Base-by-base conservation (phyloP, 2,888 invertebrate species). In the Eupithecia abbreviata region DNA sequence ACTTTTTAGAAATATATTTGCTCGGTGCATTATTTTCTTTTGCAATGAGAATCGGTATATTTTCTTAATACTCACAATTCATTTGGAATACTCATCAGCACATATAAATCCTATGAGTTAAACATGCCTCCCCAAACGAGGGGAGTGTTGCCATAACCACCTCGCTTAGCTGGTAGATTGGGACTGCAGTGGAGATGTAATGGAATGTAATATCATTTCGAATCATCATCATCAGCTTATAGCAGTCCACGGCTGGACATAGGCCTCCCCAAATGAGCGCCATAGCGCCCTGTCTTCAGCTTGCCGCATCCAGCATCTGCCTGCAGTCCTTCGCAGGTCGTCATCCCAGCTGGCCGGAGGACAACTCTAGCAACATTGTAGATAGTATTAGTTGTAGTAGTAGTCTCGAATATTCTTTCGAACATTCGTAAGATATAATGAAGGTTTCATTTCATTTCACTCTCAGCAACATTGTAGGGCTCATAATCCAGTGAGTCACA, bases 401-500 rank as follows among this genome's bases (percentile, higher is more conserved):
- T 43, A 7, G 4, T 7, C 43, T 43, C 7, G 5, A 9, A 58
- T 30, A 58, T n/a, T 10, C 10, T 62, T 30, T 62, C 18, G 10
- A 12, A 30, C 30, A 30, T 30, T 30, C 62, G 30, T 30, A 62
- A 62, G 10, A 12, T 4, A 62, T 30, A 58, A 58, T 65, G 9
- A 13, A 65, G 42, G 66, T 66, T 66, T 15, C 7, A 66, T 66
- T 42, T 41, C 7, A 66, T 66, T 42, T 41, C 13, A 66, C 42
- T 41, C 41, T 42, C 66, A 3, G 12, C n/a, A 68, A 47, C 45
- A 69, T 45, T 69, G 69, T 69, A 69, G 18, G 13, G n/a, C 12
- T 45, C 42, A 15, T 10, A 18, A n/a, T 12, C 43, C 47, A 69
- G 69, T 76, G 82, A 82, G 78, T 82, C 82, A 82, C 66, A 71